Percentiles rank a stretch among this genome's conserved stretches.
phyloP scores from a whole-genome alignment of 2,888 invertebrate genomes.

The Idaea aversata region DNA sequence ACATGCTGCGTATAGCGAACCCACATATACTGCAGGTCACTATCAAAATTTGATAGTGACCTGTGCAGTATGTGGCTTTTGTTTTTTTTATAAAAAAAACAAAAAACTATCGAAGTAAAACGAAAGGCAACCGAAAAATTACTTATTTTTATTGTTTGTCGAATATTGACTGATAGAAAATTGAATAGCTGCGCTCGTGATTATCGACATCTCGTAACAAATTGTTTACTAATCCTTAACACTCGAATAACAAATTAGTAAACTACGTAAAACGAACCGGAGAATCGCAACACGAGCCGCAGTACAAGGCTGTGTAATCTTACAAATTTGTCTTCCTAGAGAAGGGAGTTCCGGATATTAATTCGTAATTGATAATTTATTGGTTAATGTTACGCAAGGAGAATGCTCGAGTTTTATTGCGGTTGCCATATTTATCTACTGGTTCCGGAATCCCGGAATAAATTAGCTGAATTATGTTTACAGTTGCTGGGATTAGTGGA shows the following conservation, averaged over 20 bases:
- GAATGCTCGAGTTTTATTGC: slow-evolving; percentile 19
- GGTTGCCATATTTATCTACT: background rate
- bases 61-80: too few relatives aligned
- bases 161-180: too few relatives aligned
- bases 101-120: too few relatives aligned
- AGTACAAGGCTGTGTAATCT: slow-evolving; percentile 33
- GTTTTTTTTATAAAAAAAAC: too few relatives aligned
- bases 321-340: slow-evolving; percentile 36
- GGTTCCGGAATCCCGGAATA: slow-evolving; percentile 14
- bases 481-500: background rate
- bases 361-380: slow-evolving; percentile 43
- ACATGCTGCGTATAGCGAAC: too few relatives aligned
- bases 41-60: too few relatives aligned
- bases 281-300: background rate
- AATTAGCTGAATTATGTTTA: slow-evolving; percentile 11
- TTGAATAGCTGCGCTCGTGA: too few relatives aligned
- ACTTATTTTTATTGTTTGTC: too few relatives aligned
- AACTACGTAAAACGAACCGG: slow-evolving; percentile 7
- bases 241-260: slow-evolving; percentile 5
- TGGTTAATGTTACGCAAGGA: slow-evolving; percentile 20
- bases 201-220: background rate
- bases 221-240: background rate
- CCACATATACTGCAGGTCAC: too few relatives aligned
- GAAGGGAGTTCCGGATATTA: slow-evolving; percentile 32
- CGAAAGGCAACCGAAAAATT: too few relatives aligned